Conservation (phyloP, 2,888 invertebrate genomes). For the Argynnis bischoffii region DNA sequence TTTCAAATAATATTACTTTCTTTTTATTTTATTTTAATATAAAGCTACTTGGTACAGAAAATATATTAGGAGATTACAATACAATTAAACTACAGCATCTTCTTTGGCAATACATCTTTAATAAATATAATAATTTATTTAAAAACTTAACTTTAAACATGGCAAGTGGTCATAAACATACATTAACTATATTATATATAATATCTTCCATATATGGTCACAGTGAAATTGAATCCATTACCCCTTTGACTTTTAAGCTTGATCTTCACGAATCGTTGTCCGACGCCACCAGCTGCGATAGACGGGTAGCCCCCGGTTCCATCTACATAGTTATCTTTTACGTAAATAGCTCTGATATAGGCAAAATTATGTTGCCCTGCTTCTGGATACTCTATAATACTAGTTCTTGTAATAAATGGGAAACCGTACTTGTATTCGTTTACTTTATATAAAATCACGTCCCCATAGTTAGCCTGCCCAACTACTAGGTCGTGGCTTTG, state of each 20-base stretch:
- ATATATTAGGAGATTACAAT: neutral
- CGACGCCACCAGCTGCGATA: slow-evolving; percentile 68
- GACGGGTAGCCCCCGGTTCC: slow-evolving; percentile 68
- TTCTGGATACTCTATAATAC: slow-evolving; percentile 63
- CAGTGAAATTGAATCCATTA: slow-evolving; percentile 68
- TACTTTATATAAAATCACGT: slow-evolving; percentile 60
- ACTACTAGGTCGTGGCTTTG: slow-evolving; percentile 68
- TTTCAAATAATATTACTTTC: too few relatives aligned
- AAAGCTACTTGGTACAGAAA: too few relatives aligned
- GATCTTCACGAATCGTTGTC: slow-evolving; percentile 68
- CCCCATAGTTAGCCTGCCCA: slow-evolving; percentile 65
- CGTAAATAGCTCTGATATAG: slow-evolving; percentile 60
- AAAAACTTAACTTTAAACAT: slow-evolving; percentile 24
- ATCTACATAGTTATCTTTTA: slow-evolving; percentile 65
- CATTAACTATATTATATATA: slow-evolving; percentile 45
- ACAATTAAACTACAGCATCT: neutral
- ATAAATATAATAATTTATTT: slow-evolving; percentile 31
- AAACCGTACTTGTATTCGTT: slow-evolving; percentile 70
- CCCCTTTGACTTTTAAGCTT: slow-evolving; percentile 71
- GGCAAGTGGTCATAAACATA: slow-evolving; percentile 26
- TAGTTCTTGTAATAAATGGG: slow-evolving; percentile 62
- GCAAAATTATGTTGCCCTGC: slow-evolving; percentile 65
- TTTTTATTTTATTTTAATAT: too few relatives aligned
- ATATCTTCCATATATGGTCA: slow-evolving; percentile 72
- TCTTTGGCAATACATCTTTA: slow-evolving; percentile 31